phyloP scores from a whole-genome alignment of 1,140 invertebrate species.

The Asobara japonica region DNA sequence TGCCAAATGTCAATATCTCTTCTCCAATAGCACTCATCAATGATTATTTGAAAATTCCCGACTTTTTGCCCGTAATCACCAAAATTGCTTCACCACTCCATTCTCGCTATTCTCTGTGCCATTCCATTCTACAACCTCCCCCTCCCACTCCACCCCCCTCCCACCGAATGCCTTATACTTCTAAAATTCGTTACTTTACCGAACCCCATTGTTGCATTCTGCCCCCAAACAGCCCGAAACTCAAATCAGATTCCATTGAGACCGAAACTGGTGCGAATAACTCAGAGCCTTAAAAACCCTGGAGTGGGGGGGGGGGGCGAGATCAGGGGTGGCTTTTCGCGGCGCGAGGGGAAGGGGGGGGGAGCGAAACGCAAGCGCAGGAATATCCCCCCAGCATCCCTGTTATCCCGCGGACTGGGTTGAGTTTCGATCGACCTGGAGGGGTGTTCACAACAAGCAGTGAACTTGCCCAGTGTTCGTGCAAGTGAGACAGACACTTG shows the following conservation, averaged over 20 bases:
- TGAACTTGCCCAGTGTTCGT: neutral
- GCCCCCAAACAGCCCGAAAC: neutral
- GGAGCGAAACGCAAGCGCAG: slow-evolving; percentile 24
- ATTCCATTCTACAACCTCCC: too few species aligned
- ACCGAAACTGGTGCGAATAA: neutral
- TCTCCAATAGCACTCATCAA: too few species aligned
- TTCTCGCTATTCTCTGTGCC: too few species aligned
- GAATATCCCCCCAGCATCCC: neutral
- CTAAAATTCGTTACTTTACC: too few species aligned
- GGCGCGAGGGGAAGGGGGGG: neutral
- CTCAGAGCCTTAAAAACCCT: neutral
- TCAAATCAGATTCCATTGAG: neutral
- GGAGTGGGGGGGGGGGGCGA: neutral
- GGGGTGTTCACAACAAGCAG: slow-evolving; percentile 3
- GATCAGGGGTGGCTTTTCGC: too few species aligned
- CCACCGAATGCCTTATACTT: too few species aligned
- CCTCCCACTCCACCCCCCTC: too few species aligned
- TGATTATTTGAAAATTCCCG: too few species aligned
- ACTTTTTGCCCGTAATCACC: too few species aligned
- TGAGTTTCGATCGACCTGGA: slow-evolving; percentile 26
- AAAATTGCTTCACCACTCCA: too few species aligned
- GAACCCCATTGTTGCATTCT: too few species aligned
- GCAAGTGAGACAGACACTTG: neutral
- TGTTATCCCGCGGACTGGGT: slow-evolving; percentile 8
- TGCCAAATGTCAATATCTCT: too few species aligned